Base-by-base conservation (phyloP, 1,140 invertebrate genomes). In the Dryas iulia region DNA sequence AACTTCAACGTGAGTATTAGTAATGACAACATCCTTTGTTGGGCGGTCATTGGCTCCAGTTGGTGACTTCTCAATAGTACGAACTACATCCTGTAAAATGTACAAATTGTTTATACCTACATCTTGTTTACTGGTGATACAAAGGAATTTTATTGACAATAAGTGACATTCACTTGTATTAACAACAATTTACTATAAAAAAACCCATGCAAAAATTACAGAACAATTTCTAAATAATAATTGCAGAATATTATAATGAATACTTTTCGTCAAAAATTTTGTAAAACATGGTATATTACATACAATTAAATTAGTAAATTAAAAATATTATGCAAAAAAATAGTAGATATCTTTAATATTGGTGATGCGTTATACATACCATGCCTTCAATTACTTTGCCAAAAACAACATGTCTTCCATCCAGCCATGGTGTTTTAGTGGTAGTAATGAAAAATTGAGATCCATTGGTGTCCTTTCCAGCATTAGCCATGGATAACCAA, bases 361-460 rank as follows among this genome's bases (percentile, higher is more conserved):
- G n/a, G n/a, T n/a, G n/a, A n/a, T n/a, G 26, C 12, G 2, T 12
- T 11, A 39, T 59, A 79, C 93, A 90, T 93, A 96, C 96, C 96
- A 98, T 98, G 92, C 98, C 97, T 78, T 95, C 95, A 24, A 98
- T 74, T 56, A 99, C 88, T 94, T 99, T 99, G 66, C 98, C 99
- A 90, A 99, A 99, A 14, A 99, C 98, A 74, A 99, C 98, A 86
- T 99, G 99, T 87, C 96, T 95, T 14, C 97, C 97, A 93, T 99
- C 98, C 30, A 99, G 93, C 99, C 99, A 99, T 24, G 96, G 93
- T 11, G 98, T 99, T 80, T 96, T 94, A 73, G 96, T 96, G 1
- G 95, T 96, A 14, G 98, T 98, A 82, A 99, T 98, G 84, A 99
- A 99, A 93, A 99, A 99, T 84, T 99, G 98, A 23, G 98, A 99